A percentile compares a stretch with the other conserved stretches of the same genome.
Evolutionary conservation across 2,113 vertebrate genomes (phyloP).

Genomic region (Lophura nycthemera): DNA sequence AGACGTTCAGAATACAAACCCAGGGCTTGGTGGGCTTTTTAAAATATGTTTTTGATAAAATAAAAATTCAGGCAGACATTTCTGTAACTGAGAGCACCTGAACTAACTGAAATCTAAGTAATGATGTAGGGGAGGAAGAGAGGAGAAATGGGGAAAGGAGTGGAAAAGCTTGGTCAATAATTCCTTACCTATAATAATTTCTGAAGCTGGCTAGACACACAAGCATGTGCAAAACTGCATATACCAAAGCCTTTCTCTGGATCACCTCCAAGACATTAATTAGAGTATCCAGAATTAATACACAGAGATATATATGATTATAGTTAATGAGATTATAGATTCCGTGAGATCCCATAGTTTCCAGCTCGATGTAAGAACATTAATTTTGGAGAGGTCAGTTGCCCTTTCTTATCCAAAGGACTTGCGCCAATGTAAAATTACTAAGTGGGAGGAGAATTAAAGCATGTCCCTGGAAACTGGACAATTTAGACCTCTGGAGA

Average conservation of each 20-base stretch:
- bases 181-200: conserved; percentile 14
- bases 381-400: not conserved
- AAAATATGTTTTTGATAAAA: too few relatives aligned
- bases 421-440: not conserved
- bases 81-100: not conserved
- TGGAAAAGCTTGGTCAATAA: conserved; percentile 22
- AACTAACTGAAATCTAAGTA: conserved; percentile 48
- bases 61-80: not conserved
- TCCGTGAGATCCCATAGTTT: not conserved
- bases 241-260: not conserved
- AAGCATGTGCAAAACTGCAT: not conserved
- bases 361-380: not conserved
- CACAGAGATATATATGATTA: not conserved
- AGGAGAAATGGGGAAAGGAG: not conserved
- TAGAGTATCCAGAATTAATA: not conserved
- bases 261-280: not conserved
- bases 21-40: not conserved
- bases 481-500: conserved; percentile 42
- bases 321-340: not conserved
- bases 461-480: conserved; percentile 24
- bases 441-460: conserved; percentile 50
- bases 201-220: not conserved
- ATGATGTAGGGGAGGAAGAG: not conserved
- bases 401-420: not conserved
- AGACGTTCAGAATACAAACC: not conserved